phyloP scores from a whole-genome alignment of 2,797 vertebrate genomes.

The Pseudomugil tenellus region DNA sequence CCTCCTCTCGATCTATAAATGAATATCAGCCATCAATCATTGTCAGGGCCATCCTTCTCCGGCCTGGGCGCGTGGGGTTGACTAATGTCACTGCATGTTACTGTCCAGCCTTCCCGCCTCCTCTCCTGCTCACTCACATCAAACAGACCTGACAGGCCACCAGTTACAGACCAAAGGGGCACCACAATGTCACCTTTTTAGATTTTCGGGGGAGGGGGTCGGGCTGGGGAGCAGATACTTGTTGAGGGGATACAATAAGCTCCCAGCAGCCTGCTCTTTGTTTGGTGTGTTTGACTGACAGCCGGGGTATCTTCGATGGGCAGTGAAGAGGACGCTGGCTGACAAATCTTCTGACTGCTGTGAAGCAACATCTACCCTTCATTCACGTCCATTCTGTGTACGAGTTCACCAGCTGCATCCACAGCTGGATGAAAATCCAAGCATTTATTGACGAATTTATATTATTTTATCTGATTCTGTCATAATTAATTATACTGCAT shows the following conservation, averaged over 20 bases:
- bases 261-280: slow-evolving; percentile 71
- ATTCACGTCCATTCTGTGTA: slow-evolving; percentile 11
- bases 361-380: slow-evolving; percentile 34
- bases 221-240: slow-evolving; percentile 57
- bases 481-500: not conserved
- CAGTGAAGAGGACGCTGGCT: slow-evolving; percentile 57
- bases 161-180: slow-evolving; percentile 88
- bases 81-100: slow-evolving; percentile 96
- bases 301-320: slow-evolving; percentile 56
- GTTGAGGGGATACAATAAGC: slow-evolving; percentile 74
- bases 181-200: slow-evolving; percentile 94
- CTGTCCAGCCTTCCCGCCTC: slow-evolving; percentile 91
- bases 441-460: not conserved
- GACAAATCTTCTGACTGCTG: slow-evolving; percentile 41
- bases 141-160: slow-evolving; percentile 94
- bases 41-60: slow-evolving; percentile 91
- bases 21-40: slow-evolving; percentile 97
- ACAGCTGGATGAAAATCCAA: not conserved
- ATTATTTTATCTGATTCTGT: not conserved
- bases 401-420: not conserved
- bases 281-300: slow-evolving; percentile 80
- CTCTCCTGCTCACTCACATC: slow-evolving; percentile 86
- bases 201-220: slow-evolving; percentile 63
- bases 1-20: slow-evolving; percentile 86
- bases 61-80: slow-evolving; percentile 90